phyloP scores from a whole-genome alignment of 2,797 vertebrate genomes.

The Epinephelus coioides region DNA sequence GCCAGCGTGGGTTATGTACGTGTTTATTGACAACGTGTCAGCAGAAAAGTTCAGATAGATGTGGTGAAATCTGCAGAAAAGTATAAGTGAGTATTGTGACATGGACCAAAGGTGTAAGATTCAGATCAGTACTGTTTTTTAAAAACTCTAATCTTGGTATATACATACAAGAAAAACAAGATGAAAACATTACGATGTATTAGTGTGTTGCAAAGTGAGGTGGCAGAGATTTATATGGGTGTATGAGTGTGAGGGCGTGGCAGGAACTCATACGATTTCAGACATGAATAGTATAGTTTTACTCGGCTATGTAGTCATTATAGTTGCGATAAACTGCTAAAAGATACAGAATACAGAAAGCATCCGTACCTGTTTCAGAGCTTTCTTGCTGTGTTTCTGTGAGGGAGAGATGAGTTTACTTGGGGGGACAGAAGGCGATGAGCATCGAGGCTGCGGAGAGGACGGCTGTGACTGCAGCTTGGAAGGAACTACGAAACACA shows the following conservation, averaged over 20 bases:
- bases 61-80: conserved; percentile 7
- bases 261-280: conserved; percentile 50
- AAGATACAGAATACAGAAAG: background rate
- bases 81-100: background rate
- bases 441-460: conserved; percentile 93
- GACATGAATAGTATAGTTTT: background rate
- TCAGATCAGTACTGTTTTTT: background rate
- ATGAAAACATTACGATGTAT: background rate
- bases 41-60: background rate
- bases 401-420: conserved; percentile 96
- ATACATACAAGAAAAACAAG: background rate
- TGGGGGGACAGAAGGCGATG: conserved; percentile 91
- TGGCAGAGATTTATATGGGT: conserved; percentile 16
- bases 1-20: background rate
- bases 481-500: conserved; percentile 84
- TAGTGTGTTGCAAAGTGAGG: background rate
- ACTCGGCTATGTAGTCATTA: background rate
- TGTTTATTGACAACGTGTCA: conserved; percentile 3
- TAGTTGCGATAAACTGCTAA: background rate
- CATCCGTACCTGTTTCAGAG: conserved; percentile 88
- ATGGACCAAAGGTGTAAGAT: background rate
- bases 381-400: conserved; percentile 99
- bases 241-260: conserved; percentile 54
- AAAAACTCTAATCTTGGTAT: background rate
- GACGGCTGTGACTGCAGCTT: conserved; percentile 93